Evolutionary conservation across 2,113 vertebrate species (phyloP).

Genomic region (Neopipo cinnamomea): DNA sequence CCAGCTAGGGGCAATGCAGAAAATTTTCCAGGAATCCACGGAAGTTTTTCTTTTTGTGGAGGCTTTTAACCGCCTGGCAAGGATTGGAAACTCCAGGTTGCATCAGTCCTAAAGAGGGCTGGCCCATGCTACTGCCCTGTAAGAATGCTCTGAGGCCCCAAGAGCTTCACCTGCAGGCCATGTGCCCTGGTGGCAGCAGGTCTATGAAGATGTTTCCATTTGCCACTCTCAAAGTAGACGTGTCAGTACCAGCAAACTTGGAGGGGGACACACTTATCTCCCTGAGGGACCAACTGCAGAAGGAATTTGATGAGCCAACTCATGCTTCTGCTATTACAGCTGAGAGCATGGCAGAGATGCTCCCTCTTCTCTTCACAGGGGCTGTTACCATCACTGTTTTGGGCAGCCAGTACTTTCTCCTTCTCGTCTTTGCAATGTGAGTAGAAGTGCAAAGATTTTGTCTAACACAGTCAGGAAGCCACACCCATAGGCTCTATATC

Average conservation of each 20-base stretch:
- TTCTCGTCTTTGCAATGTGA: not conserved
- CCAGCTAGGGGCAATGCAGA: slow-evolving; percentile 14
- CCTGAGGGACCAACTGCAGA: not conserved
- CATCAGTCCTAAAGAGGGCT: slow-evolving; percentile 43
- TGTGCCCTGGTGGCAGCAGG: slow-evolving; percentile 39
- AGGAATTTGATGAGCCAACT: not conserved
- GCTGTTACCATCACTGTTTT: not conserved
- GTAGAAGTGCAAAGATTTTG: not conserved
- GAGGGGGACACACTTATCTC: slow-evolving; percentile 31
- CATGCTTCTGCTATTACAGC: not conserved
- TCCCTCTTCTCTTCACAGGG: not conserved
- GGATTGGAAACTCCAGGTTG: slow-evolving; percentile 39
- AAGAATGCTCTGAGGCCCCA: slow-evolving; percentile 9
- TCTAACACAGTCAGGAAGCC: not conserved
- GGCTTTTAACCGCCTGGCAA: slow-evolving; percentile 53
- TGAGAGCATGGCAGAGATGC: not conserved
- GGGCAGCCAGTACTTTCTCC: not conserved
- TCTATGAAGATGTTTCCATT: slow-evolving; percentile 44
- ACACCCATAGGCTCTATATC: not conserved
- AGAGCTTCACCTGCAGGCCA: slow-evolving; percentile 39
- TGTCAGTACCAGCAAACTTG: slow-evolving; percentile 10
- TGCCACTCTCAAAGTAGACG: slow-evolving; percentile 63
- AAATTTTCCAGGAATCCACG: slow-evolving; percentile 56
- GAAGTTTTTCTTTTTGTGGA: slow-evolving; percentile 42
- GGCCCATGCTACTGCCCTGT: slow-evolving; percentile 19